phyloP scores from a whole-genome alignment of 2,888 invertebrate species.

The Orchestes rusci region DNA sequence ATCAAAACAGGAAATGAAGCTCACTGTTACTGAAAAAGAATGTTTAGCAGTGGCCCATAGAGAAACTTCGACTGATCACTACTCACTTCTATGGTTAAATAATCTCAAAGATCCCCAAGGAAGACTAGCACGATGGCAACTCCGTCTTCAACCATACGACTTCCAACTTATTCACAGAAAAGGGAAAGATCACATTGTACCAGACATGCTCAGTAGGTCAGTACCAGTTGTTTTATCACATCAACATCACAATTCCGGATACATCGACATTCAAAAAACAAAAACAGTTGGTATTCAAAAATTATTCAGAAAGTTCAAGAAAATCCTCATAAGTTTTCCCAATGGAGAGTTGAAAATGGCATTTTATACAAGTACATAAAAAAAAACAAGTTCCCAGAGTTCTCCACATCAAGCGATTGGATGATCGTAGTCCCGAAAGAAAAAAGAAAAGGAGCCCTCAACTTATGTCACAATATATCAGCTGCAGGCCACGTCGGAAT shows the following conservation, averaged over 20 bases:
- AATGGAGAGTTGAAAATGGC: not conserved
- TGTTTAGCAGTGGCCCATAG: too few relatives aligned
- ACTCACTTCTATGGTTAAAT: not conserved
- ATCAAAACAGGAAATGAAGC: constrained; percentile 19
- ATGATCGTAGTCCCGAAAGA: not conserved
- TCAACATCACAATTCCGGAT: not conserved
- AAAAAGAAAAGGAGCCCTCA: too few relatives aligned
- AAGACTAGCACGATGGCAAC: not conserved
- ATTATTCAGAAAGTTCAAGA: not conserved
- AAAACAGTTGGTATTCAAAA: not conserved
- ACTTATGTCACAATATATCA: constrained; percentile 3
- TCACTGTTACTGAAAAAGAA: constrained; percentile 23
- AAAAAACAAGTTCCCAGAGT: not conserved
- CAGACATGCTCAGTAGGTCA: not conserved
- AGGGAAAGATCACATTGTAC: not conserved
- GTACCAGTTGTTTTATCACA: not conserved
- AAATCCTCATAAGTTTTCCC: not conserved
- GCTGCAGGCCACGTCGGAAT: constrained; percentile 5
- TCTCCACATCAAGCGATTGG: not conserved
- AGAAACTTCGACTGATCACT: not conserved
- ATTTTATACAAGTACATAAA: not conserved
- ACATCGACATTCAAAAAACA: not conserved
- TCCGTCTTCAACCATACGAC: not conserved
- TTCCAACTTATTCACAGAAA: not conserved
- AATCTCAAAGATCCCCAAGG: not conserved